Percentiles rank a stretch among this genome's conserved stretches.
phyloP scores from a whole-genome alignment of 1,140 invertebrate genomes.

The Eciton burchellii region DNA sequence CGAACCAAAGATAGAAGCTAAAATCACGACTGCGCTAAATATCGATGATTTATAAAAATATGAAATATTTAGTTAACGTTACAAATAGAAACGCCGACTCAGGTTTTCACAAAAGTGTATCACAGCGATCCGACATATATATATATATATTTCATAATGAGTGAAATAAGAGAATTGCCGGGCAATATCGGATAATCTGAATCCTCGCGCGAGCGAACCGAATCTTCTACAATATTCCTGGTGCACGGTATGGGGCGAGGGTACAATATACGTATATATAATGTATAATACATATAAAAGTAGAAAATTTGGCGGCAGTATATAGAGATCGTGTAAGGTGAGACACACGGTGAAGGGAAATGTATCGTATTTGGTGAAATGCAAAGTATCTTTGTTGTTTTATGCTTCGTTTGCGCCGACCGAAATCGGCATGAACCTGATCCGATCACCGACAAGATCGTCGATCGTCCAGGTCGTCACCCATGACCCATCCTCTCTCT shows the following conservation, averaged over 20 bases:
- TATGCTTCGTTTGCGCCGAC: conserved; percentile 49
- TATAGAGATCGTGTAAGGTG: conserved; percentile 71
- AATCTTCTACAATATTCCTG: conserved; percentile 57
- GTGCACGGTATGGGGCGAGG: conserved; percentile 72
- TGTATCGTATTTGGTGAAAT: conserved; percentile 58
- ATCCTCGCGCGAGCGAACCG: conserved; percentile 54
- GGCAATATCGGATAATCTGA: conserved; percentile 46
- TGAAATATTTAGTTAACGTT: conserved; percentile 41
- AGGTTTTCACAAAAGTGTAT: conserved; percentile 42
- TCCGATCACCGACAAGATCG: conserved; percentile 27
- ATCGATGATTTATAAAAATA: conserved; percentile 55
- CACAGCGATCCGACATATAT: conserved; percentile 57
- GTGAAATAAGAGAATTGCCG: conserved; percentile 33
- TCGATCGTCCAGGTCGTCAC: conserved; percentile 36
- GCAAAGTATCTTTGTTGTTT: conserved; percentile 36
- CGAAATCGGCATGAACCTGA: conserved; percentile 28
- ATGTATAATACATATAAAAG: conserved; percentile 81
- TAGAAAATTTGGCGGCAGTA: conserved; percentile 83
- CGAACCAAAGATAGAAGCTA: conserved; percentile 52
- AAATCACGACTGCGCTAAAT: conserved; percentile 40
- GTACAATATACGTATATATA: conserved; percentile 64
- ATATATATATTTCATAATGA: conserved; percentile 8
- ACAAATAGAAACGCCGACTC: conserved; percentile 33
- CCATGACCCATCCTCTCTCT: conserved; percentile 29
- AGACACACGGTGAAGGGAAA: conserved; percentile 71